Conservation (phyloP, 2,797 vertebrate species). For the Acanthurus lineatus region DNA sequence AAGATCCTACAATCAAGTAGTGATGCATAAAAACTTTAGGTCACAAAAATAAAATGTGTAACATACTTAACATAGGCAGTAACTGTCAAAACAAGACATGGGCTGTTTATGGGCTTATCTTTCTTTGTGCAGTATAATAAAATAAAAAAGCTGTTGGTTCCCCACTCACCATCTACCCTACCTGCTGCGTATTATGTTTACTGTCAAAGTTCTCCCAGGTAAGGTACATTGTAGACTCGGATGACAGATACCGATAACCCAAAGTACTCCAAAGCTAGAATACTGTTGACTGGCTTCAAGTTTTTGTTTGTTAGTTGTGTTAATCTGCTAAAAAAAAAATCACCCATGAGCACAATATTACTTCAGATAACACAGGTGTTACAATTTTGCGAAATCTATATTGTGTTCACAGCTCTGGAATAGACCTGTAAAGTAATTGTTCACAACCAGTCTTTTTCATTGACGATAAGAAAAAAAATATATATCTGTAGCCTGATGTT, state of each 20-base stretch:
- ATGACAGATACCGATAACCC: neutral
- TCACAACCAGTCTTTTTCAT: neutral
- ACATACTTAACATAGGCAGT: neutral
- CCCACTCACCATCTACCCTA: too few species aligned
- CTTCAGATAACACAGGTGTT: too few species aligned
- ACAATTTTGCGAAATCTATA: neutral
- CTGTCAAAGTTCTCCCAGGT: too few species aligned
- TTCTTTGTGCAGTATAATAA: neutral
- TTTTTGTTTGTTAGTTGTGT: too few species aligned
- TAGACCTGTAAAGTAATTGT: neutral
- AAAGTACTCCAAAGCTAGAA: neutral
- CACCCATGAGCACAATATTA: too few species aligned
- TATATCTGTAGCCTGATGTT: neutral
- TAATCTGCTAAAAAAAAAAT: too few species aligned
- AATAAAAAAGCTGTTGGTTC: neutral
- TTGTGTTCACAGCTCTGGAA: neutral
- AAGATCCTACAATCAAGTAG: neutral
- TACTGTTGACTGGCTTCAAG: neutral
- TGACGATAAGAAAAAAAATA: neutral
- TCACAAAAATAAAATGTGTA: neutral
- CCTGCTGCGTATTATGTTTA: too few species aligned
- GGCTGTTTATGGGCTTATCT: neutral
- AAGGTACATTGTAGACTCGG: too few species aligned
- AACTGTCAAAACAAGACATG: neutral
- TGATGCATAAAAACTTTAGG: neutral